phyloP scores from a whole-genome alignment of 2,888 invertebrate species.

The Marasmarcha lunaedactyla region DNA sequence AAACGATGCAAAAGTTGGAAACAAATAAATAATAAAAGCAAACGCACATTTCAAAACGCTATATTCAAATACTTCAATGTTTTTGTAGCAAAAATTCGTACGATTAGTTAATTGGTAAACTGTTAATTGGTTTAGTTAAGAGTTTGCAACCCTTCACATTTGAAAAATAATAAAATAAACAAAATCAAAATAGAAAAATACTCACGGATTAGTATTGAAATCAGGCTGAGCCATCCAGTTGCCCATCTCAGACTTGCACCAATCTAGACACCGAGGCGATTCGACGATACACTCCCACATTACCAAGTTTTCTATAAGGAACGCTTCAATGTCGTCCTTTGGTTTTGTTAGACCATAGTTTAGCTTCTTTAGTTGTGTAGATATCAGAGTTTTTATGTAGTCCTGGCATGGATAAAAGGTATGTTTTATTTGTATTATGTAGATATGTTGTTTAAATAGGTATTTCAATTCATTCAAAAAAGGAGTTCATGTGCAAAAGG shows the following conservation, averaged over 20 bases:
- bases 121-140: too few relatives aligned
- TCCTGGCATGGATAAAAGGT: constrained; percentile 44
- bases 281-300: constrained; percentile 71
- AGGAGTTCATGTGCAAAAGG: too few relatives aligned
- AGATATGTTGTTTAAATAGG: not conserved
- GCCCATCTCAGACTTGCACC: constrained; percentile 55
- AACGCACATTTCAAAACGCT: too few relatives aligned
- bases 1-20: too few relatives aligned
- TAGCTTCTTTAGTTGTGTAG: constrained; percentile 51
- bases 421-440: not conserved
- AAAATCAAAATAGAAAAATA: constrained; percentile 10
- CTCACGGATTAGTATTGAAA: constrained; percentile 53
- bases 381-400: constrained; percentile 47
- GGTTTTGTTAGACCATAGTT: constrained; percentile 58
- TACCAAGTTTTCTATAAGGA: constrained; percentile 68
- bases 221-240: constrained; percentile 34
- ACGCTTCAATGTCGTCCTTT: constrained; percentile 67
- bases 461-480: too few relatives aligned
- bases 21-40: too few relatives aligned
- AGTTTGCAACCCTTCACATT: too few relatives aligned
- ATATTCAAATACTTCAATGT: too few relatives aligned
- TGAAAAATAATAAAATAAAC: too few relatives aligned
- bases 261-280: constrained; percentile 61
- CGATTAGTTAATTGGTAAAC: too few relatives aligned
- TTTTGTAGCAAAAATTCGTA: too few relatives aligned